phyloP scores from a whole-genome alignment of 2,113 vertebrate genomes.

The human (Homo sapiens) region DNA sequence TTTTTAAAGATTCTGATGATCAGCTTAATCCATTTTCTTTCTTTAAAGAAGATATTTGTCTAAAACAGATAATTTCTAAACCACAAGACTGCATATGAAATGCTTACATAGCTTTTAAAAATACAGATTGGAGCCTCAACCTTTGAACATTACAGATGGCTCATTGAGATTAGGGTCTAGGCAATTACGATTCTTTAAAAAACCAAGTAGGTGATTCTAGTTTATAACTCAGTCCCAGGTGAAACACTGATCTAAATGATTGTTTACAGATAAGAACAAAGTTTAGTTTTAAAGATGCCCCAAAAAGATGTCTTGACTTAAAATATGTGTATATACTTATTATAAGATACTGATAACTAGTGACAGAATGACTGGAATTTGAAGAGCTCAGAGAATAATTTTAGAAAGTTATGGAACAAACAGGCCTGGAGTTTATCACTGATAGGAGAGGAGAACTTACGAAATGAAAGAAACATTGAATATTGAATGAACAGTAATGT shows the following conservation, averaged over 20 bases:
- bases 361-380: background rate
- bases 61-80: background rate
- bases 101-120: background rate
- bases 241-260: background rate
- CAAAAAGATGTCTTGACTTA: background rate
- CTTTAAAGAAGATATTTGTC: background rate
- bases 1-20: conserved; percentile 25
- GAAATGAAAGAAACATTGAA: background rate
- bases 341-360: background rate
- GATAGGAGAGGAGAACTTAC: background rate
- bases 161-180: background rate
- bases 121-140: background rate
- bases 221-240: background rate
- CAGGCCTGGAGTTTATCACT: background rate
- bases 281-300: background rate
- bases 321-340: background rate
- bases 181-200: background rate
- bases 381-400: background rate
- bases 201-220: background rate
- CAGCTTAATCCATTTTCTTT: background rate
- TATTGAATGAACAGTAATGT: background rate
- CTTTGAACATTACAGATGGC: background rate
- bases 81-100: background rate
- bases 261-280: background rate
- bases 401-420: background rate